Base-by-base conservation (phyloP, 2,113 vertebrate genomes). In the Chloropsis cyanopogon region DNA sequence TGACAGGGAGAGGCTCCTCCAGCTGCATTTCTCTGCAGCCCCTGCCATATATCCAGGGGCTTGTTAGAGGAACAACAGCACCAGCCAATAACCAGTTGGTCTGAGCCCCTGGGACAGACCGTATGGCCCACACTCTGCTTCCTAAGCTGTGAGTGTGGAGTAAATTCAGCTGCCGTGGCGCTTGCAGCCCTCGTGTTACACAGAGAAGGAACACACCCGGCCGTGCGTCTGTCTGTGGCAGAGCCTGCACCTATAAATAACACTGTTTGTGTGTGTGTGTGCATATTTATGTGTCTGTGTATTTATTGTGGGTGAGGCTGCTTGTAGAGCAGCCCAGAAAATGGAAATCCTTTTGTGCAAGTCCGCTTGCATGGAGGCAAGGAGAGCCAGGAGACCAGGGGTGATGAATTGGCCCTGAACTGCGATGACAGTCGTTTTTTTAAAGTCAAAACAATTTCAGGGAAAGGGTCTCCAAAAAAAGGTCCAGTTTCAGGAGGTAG, bases 11-110 rank as follows among this genome's bases (percentile, higher is more conserved):
- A 96, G 88, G 90, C 90, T 93, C 91, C 78, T 95, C 88, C 90
- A 88, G 85, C 94, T 88, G 95, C 95, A 92, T 94, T 94, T 86
- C 93, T 95, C 76, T 68, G 80, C 90, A 95, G 96, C 94, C 93
- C 35, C 88, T 52, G 90, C 41, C 76, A 61, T 90, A 81, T 26
- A 93, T 94, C 96, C 94, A 92, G 92, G 94, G 85, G 69, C 93
- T 97, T 86, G 93, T 96, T 96, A 97, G 88, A 90, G 75, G 60
- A 96, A 79, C 92, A 96, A 24, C 92, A 84, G 93, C 90, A 68
- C 72, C 92, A 94, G 92, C 92, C 96, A 96, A 84, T 93, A 93
- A 90, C 47, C 86, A 78, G 82, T 90, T 92, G 95, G 88, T 81
- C 72, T 90, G 50, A 96, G 86, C 95, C 95, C 90, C 69, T 86